phyloP scores from a whole-genome alignment of 1,140 invertebrate genomes.

The Thrips palmi region DNA sequence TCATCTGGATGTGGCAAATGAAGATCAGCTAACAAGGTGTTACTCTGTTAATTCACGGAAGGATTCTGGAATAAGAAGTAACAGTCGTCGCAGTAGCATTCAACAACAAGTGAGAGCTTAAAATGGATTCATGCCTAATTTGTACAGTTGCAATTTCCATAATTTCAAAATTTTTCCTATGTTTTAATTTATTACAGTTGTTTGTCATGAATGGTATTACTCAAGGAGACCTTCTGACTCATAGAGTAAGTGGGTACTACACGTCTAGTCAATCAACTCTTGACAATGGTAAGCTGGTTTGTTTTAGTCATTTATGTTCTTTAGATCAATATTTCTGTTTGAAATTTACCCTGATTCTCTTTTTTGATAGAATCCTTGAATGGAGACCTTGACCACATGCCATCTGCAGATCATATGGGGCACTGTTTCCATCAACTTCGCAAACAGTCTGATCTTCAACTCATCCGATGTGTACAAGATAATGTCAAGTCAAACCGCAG shows the following conservation, averaged over 20 bases:
- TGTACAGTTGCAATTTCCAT: not conserved
- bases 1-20: no score
- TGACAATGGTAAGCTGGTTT: slow-evolving; percentile 19
- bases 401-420: slow-evolving; percentile 31
- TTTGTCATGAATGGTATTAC: slow-evolving; percentile 44
- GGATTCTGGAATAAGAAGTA: slow-evolving; percentile 71
- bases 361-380: not conserved
- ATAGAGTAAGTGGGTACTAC: slow-evolving; percentile 71
- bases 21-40: slow-evolving; percentile 48
- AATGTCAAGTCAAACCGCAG: slow-evolving; percentile 61
- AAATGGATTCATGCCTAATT: not conserved
- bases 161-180: not conserved
- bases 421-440: slow-evolving; percentile 57
- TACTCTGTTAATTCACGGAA: slow-evolving; percentile 63
- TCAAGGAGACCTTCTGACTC: slow-evolving; percentile 54
- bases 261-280: slow-evolving; percentile 56
- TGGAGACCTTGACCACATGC: slow-evolving; percentile 19
- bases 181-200: slow-evolving; percentile 28
- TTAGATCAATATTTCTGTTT: slow-evolving; percentile 3
- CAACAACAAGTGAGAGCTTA: slow-evolving; percentile 48
- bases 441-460: slow-evolving; percentile 71
- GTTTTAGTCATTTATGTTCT: not conserved
- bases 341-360: not conserved
- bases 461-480: slow-evolving; percentile 52
- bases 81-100: slow-evolving; percentile 63